Evolutionary conservation across 2,888 invertebrate species (phyloP).

Genomic region (Brassicogethes aeneus): DNA sequence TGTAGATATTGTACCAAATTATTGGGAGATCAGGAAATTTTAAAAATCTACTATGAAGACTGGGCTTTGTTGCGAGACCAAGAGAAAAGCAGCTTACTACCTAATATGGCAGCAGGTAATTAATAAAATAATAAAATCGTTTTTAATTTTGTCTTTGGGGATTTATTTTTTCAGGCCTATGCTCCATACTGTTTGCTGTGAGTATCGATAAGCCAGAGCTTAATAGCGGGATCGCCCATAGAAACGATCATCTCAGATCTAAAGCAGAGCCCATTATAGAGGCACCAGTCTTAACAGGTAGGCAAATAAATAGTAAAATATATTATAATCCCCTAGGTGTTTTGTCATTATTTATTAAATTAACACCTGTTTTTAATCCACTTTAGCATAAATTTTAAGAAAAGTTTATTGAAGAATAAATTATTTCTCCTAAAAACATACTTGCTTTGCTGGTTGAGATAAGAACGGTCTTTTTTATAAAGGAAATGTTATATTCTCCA

Average conservation of each 20-base stretch:
- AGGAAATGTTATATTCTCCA: too few relatives aligned
- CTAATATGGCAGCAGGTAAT: conserved; percentile 78
- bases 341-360: conserved; percentile 6
- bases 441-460: too few relatives aligned
- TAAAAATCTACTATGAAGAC: conserved; percentile 71
- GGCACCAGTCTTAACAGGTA: conserved; percentile 53
- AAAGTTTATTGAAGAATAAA: too few relatives aligned
- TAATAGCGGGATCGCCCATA: conserved; percentile 48
- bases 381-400: too few relatives aligned
- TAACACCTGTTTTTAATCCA: conserved; percentile 1
- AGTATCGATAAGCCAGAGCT: conserved; percentile 80
- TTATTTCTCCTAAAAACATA: too few relatives aligned
- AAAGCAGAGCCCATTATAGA: conserved; percentile 58
- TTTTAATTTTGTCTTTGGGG: conserved; percentile 4
- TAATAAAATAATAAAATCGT: conserved; percentile 4
- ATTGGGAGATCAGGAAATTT: conserved; percentile 52
- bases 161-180: conserved; percentile 52
- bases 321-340: too few relatives aligned
- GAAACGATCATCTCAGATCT: conserved; percentile 42
- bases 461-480: too few relatives aligned
- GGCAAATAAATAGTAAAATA: conserved; percentile 4
- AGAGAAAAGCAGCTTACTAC: conserved; percentile 68
- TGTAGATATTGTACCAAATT: conserved; percentile 63
- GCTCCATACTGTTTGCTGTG: conserved; percentile 85
- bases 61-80: conserved; percentile 77